phyloP scores from a whole-genome alignment of 2,113 vertebrate genomes.

The Eolophus roseicapilla region DNA sequence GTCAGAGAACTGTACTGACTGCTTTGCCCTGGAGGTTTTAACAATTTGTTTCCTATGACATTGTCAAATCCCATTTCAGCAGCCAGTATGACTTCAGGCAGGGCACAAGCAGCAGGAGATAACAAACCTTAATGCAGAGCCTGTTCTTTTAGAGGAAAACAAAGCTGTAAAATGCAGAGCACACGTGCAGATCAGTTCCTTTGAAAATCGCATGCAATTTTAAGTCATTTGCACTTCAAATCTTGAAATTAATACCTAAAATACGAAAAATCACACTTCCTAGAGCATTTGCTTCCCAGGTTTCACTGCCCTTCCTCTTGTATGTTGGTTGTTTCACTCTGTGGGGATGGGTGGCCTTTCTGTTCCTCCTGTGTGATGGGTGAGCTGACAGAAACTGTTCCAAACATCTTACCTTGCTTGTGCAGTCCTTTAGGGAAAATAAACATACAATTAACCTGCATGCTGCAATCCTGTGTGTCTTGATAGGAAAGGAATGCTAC shows the following conservation, averaged over 20 bases:
- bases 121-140: background rate
- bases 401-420: background rate
- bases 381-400: background rate
- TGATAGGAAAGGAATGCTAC: background rate
- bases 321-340: background rate
- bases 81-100: background rate
- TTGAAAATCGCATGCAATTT: background rate
- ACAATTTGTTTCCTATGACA: background rate
- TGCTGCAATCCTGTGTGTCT: background rate
- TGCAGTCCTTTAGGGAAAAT: background rate
- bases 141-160: background rate
- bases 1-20: background rate
- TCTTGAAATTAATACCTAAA: background rate
- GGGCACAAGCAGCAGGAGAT: background rate
- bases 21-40: background rate
- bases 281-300: background rate
- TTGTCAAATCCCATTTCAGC: background rate
- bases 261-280: background rate
- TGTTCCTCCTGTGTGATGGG: background rate
- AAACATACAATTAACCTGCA: background rate
- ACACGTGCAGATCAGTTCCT: background rate
- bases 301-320: background rate
- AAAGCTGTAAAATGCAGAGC: background rate
- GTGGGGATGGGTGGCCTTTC: background rate
- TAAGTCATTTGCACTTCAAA: background rate